These are phyloP conservation scores for Drosophila melanica DNA, from an alignment of 1,140 invertebrate genomes.

Conservation along the genomic window DNA sequence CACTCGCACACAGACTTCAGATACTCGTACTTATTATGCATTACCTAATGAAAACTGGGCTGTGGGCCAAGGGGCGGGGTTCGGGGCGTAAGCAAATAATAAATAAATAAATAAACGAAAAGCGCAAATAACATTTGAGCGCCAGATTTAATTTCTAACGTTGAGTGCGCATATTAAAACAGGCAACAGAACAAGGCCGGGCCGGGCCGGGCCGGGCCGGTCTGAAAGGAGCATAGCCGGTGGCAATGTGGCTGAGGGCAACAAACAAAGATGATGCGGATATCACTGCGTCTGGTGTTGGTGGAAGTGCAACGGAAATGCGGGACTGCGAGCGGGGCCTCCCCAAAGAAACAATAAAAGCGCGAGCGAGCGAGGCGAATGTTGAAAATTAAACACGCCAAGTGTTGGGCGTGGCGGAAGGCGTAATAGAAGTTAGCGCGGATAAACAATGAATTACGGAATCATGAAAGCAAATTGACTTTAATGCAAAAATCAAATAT, in stretches of 20 bases:
- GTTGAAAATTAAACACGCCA: slow-evolving; percentile 55
- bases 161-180: slow-evolving; percentile 82
- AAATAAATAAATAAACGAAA: slow-evolving; percentile 83
- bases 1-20: slow-evolving; percentile 41
- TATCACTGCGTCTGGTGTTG: slow-evolving; percentile 61
- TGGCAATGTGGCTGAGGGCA: slow-evolving; percentile 51
- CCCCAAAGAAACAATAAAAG: slow-evolving; percentile 73
- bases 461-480: slow-evolving; percentile 83
- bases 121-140: slow-evolving; percentile 82
- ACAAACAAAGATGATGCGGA: slow-evolving; percentile 80
- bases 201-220: background rate
- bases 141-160: slow-evolving; percentile 83
- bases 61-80: slow-evolving; percentile 10
- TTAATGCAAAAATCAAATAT: slow-evolving; percentile 83
- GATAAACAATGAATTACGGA: slow-evolving; percentile 83
- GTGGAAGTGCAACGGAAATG: slow-evolving; percentile 73
- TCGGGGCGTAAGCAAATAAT: slow-evolving; percentile 76
- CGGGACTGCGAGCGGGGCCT: slow-evolving; percentile 40
- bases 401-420: slow-evolving; percentile 49
- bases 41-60: slow-evolving; percentile 79
- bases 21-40: slow-evolving; percentile 70
- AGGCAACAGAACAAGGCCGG: slow-evolving; percentile 37
- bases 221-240: slow-evolving; percentile 2
- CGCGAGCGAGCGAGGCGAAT: slow-evolving; percentile 14
- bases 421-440: slow-evolving; percentile 79